Conservation (phyloP, 2,797 vertebrate species). For the Florisuga fusca region DNA sequence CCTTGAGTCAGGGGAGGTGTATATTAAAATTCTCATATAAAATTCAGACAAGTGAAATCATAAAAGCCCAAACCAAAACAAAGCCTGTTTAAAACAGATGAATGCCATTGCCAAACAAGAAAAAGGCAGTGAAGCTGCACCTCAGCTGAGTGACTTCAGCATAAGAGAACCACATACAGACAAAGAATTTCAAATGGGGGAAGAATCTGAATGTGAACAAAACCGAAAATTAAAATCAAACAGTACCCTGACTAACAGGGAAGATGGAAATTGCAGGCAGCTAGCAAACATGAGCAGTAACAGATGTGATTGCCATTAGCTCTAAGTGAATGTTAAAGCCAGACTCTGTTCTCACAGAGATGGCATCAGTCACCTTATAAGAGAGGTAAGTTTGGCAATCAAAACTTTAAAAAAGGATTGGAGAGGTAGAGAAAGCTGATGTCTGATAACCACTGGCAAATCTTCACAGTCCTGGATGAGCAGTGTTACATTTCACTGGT, state of each 20-base stretch:
- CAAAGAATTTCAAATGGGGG: neutral
- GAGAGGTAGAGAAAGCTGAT: neutral
- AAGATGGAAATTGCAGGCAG: neutral
- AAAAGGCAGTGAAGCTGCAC: neutral
- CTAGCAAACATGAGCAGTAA: neutral
- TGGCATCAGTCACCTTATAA: neutral
- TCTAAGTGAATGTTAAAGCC: neutral
- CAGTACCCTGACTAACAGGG: neutral
- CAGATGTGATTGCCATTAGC: conserved; percentile 15
- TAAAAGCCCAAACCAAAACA: neutral
- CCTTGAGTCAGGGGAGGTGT: neutral
- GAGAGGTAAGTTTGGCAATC: neutral
- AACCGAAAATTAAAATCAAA: conserved; percentile 2
- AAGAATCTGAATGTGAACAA: neutral
- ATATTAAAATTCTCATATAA: neutral
- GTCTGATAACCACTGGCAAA: neutral
- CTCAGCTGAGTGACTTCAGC: neutral
- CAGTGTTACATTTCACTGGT: neutral
- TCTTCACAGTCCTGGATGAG: neutral
- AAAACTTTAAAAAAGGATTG: neutral
- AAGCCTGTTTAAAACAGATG: neutral
- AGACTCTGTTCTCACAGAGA: neutral
- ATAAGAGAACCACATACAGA: neutral
- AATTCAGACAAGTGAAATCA: conserved; percentile 34
- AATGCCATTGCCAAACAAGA: neutral